A percentile compares a stretch with the other conserved stretches of the same genome.
These are phyloP conservation scores for Indicator indicator DNA, from an alignment of 2,113 vertebrate genomes.

Conservation along the genomic window DNA sequence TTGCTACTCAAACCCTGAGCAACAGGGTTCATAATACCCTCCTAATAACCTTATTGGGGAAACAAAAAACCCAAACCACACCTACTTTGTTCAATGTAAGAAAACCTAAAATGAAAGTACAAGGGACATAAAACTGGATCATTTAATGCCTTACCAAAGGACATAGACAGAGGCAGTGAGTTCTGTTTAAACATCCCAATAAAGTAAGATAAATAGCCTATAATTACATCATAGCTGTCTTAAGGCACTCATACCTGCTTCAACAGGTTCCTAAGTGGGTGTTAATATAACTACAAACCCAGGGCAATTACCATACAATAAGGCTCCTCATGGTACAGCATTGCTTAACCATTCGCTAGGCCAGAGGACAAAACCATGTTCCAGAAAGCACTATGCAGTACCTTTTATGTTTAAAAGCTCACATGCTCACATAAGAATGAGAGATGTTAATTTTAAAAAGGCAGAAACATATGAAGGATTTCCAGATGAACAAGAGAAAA, in stretches of 20 bases:
- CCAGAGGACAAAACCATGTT: not conserved
- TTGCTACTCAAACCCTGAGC: not conserved
- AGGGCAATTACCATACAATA: not conserved
- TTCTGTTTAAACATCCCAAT: not conserved
- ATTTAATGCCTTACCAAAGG: not conserved
- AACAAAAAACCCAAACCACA: not conserved
- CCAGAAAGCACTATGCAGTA: not conserved
- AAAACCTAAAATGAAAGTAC: not conserved
- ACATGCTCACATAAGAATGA: not conserved
- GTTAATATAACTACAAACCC: not conserved
- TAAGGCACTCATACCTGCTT: not conserved
- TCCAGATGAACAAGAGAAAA: not conserved
- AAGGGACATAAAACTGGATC: fast-evolving
- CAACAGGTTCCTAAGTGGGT: slow-evolving; percentile 18
- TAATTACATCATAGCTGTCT: not conserved
- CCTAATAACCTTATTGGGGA: not conserved
- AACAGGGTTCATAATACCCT: not conserved
- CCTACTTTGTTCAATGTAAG: not conserved
- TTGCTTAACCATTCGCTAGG: not conserved
- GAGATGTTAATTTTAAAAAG: not conserved
- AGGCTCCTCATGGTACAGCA: not conserved
- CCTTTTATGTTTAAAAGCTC: not conserved
- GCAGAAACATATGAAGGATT: not conserved
- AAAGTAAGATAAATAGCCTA: not conserved
- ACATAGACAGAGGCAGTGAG: not conserved